Evolutionary conservation across 2,797 vertebrate genomes (phyloP).

Genomic region (Chrysocyon brachyurus): DNA sequence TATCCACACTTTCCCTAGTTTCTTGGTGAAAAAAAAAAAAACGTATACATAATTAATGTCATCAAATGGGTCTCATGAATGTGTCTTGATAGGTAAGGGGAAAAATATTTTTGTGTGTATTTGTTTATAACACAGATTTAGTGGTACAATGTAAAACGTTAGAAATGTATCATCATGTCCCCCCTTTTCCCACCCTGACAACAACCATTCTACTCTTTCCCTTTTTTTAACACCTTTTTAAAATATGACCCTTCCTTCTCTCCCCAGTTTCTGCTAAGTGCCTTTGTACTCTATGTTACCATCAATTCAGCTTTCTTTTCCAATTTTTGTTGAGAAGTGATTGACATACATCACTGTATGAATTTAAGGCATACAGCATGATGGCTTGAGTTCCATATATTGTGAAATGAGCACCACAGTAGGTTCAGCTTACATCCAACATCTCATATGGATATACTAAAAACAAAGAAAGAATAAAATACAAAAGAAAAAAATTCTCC

Average conservation of each 20-base stretch:
- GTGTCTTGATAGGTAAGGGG: neutral
- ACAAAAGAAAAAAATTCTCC: neutral
- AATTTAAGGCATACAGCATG: neutral
- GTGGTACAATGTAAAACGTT: neutral
- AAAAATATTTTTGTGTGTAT: neutral
- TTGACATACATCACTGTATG: neutral
- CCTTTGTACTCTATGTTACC: neutral
- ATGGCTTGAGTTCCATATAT: neutral
- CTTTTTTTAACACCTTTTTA: neutral
- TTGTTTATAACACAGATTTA: neutral
- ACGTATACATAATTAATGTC: conserved; percentile 31
- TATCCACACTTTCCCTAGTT: conserved; percentile 19
- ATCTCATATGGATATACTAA: neutral
- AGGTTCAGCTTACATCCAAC: neutral
- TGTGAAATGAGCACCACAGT: neutral
- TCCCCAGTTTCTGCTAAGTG: neutral
- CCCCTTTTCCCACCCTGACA: neutral
- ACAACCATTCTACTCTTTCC: neutral
- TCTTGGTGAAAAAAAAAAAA: conserved; percentile 40
- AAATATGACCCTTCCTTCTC: neutral
- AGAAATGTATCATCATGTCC: neutral
- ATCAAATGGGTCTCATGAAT: conserved; percentile 40
- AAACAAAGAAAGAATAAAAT: neutral
- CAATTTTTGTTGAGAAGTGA: conserved; percentile 9
- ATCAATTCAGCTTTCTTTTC: neutral